A percentile compares a stretch with the other conserved stretches of the same genome.
Conservation (phyloP, 53 echinoderm and acorn worm genomes). For the Hippasteria phrygiana region DNA sequence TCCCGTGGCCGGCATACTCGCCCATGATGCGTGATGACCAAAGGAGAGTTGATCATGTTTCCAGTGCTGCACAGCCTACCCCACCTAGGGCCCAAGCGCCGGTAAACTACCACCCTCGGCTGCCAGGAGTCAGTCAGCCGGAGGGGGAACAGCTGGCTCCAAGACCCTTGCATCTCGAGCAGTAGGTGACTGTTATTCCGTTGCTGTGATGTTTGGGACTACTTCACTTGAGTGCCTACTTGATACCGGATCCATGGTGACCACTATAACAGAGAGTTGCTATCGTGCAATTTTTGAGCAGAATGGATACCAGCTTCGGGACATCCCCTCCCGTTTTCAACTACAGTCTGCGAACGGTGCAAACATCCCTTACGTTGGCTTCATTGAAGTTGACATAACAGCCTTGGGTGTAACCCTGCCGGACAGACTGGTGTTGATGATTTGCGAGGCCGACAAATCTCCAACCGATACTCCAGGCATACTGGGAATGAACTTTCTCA, state of each 20-base stretch:
- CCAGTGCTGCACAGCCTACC: too few relatives aligned
- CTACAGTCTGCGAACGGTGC: background rate
- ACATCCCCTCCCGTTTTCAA: slow-evolving; percentile 4
- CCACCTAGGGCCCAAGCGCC: background rate
- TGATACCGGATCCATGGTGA: slow-evolving; percentile 37
- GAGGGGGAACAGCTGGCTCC: slow-evolving; percentile 23
- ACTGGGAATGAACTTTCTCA: slow-evolving; percentile 16
- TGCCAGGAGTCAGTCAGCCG: slow-evolving; percentile 34
- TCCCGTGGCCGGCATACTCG: too few relatives aligned
- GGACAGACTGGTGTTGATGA: slow-evolving; percentile 7
- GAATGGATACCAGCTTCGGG: background rate
- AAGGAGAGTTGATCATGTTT: too few relatives aligned
- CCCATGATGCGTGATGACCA: too few relatives aligned
- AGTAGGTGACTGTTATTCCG: background rate
- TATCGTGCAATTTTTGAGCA: background rate
- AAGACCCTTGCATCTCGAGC: background rate
- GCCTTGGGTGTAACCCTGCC: background rate
- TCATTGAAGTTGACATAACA: background rate
- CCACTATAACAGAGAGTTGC: background rate
- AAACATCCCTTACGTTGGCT: slow-evolving; percentile 13
- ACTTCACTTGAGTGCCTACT: background rate
- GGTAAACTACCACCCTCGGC: slow-evolving; percentile 41
- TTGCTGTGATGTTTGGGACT: background rate
- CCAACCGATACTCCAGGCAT: background rate
- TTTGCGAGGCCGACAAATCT: background rate